Evolutionary conservation across 2,888 invertebrate genomes (phyloP).

Genomic region (Galeopsomyia nigrocyanea): DNA sequence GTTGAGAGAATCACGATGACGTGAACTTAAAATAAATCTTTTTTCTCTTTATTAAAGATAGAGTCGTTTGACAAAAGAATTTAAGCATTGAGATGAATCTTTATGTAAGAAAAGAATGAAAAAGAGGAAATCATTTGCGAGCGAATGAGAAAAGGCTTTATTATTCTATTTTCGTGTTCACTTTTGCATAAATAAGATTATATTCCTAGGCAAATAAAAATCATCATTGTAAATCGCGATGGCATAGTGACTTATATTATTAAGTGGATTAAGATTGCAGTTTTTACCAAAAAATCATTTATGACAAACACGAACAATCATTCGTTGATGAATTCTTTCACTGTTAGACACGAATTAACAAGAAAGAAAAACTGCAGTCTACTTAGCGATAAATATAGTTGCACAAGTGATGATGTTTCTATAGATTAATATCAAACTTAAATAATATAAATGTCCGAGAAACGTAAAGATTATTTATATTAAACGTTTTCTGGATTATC

Average conservation of each 20-base stretch:
- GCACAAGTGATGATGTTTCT: slow-evolving; percentile 42
- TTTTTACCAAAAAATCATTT: slow-evolving; percentile 24
- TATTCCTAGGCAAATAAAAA: slow-evolving; percentile 32
- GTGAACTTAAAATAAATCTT: slow-evolving; percentile 15
- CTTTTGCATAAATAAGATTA: slow-evolving; percentile 38
- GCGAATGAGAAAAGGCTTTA: slow-evolving; percentile 43
- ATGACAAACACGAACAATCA: slow-evolving; percentile 15
- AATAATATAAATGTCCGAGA: slow-evolving; percentile 21
- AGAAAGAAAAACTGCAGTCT: slow-evolving; percentile 12
- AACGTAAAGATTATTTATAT: slow-evolving; percentile 25
- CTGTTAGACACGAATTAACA: neutral
- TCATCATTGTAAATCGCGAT: slow-evolving; percentile 41
- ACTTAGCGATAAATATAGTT: slow-evolving; percentile 39
- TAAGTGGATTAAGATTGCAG: slow-evolving; percentile 17
- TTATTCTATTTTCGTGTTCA: slow-evolving; percentile 47
- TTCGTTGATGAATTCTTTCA: slow-evolving; percentile 25
- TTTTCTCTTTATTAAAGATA: slow-evolving; percentile 42
- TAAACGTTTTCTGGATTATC: slow-evolving; percentile 31
- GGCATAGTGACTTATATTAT: slow-evolving; percentile 43
- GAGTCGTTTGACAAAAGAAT: slow-evolving; percentile 42
- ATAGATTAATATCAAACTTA: slow-evolving; percentile 34
- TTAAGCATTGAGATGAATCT: slow-evolving; percentile 49
- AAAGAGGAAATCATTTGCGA: slow-evolving; percentile 38
- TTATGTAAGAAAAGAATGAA: slow-evolving; percentile 35
- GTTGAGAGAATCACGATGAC: slow-evolving; percentile 24